Evolutionary conservation across 2,113 vertebrate genomes (phyloP).

Genomic region (Haplochromis burtoni): DNA sequence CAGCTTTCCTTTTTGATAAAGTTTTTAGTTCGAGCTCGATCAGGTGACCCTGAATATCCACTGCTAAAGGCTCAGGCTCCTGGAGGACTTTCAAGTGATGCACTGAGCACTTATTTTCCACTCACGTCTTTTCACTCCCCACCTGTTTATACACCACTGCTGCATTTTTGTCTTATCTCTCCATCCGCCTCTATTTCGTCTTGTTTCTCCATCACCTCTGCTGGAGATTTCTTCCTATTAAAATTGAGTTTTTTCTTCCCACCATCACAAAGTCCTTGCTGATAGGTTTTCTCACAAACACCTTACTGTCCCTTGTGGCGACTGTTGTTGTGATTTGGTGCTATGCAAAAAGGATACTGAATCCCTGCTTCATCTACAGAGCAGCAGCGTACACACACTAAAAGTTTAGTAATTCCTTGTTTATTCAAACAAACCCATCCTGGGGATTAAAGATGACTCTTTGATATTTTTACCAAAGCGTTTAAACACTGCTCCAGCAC

Average conservation of each 20-base stretch:
- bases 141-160: background rate
- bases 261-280: background rate
- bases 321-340: background rate
- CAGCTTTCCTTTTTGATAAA: background rate
- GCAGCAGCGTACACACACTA: background rate
- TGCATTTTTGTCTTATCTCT: background rate
- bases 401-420: background rate
- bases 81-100: background rate
- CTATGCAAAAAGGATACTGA: accelerated
- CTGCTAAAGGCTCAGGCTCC: background rate
- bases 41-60: background rate
- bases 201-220: background rate
- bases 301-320: background rate
- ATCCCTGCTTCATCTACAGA: background rate
- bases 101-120: background rate
- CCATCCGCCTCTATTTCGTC: background rate
- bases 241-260: background rate
- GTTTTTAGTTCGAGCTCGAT: background rate
- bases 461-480: background rate
- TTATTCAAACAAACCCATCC: background rate
- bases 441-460: background rate
- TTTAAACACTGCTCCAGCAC: background rate
- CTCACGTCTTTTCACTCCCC: background rate
- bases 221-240: background rate
- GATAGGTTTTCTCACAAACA: background rate